Conservation (phyloP, 1,140 invertebrate species). For the Atta colombica region DNA sequence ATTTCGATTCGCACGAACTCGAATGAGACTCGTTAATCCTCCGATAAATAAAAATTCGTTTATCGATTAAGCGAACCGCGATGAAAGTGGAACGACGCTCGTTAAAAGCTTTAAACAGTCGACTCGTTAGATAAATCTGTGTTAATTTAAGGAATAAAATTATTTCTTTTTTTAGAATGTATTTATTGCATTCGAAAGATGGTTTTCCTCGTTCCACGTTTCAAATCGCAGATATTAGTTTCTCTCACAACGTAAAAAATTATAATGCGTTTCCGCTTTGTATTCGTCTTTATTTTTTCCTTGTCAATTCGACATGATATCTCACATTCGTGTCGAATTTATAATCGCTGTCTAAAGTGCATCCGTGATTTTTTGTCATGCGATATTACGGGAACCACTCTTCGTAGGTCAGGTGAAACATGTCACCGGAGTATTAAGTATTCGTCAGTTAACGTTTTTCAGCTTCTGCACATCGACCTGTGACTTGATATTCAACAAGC, state of each 20-base stretch:
- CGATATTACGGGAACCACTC: constrained; percentile 33
- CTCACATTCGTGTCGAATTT: constrained; percentile 52
- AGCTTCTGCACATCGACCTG: not conserved
- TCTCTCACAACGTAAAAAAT: constrained; percentile 7
- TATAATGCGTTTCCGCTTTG: constrained; percentile 11
- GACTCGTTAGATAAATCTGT: constrained; percentile 29
- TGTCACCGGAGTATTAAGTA: constrained; percentile 47
- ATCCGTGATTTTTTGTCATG: constrained; percentile 34
- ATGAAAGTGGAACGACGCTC: constrained; percentile 4
- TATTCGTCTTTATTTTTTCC: not conserved
- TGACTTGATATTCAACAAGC: constrained; percentile 19
- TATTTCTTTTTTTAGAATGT: not conserved
- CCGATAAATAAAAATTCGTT: constrained; percentile 72
- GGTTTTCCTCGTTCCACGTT: not conserved
- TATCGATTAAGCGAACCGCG: constrained; percentile 45
- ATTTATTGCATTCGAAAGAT: not conserved
- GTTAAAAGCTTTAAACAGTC: constrained; percentile 27
- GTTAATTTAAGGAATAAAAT: constrained; percentile 26
- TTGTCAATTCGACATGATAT: not conserved
- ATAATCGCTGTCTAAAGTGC: constrained; percentile 35
- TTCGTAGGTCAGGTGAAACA: constrained; percentile 11
- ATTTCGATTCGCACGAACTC: constrained; percentile 48
- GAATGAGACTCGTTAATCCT: constrained; percentile 43
- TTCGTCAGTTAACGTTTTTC: constrained; percentile 43
- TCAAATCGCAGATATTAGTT: not conserved